Conservation (phyloP, 2,888 invertebrate species). For the Sarcophaga carnaria region DNA sequence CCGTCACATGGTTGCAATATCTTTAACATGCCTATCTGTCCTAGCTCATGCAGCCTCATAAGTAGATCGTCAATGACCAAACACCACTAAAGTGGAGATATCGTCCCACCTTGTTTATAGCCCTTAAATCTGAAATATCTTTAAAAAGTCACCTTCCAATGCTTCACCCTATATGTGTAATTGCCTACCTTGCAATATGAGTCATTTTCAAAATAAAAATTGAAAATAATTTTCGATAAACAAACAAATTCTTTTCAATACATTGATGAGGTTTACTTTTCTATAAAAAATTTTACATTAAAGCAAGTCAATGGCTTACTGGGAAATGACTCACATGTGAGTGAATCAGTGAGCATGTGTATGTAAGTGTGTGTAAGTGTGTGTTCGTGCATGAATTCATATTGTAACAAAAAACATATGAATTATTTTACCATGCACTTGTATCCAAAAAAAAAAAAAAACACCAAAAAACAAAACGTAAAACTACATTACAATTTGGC, state of each 20-base stretch:
- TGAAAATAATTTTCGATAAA: not conserved
- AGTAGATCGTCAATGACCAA: no score
- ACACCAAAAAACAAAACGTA: not conserved
- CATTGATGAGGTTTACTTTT: not conserved
- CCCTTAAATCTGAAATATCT: not conserved
- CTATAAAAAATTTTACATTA: not conserved
- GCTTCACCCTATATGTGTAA: not conserved
- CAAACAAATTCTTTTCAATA: not conserved
- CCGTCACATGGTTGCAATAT: no score
- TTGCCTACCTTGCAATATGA: not conserved
- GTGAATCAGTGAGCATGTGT: not conserved
- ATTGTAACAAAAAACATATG: slow-evolving; percentile 61
- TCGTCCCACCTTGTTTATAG: not conserved
- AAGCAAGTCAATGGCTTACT: not conserved
- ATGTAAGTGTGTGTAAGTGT: not conserved
- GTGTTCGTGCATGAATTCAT: slow-evolving; percentile 23
- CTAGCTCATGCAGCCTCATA: no score
- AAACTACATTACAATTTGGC: slow-evolving; percentile 70
- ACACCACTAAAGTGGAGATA: not conserved
- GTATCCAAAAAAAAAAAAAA: slow-evolving; percentile 41
- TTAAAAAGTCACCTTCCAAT: not conserved
- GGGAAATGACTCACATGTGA: not conserved
- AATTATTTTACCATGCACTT: slow-evolving; percentile 69
- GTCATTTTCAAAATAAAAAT: not conserved
- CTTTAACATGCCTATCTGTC: no score